These are phyloP conservation scores for Panthera leo DNA, from an alignment of 2,113 vertebrate species.

Conservation along the genomic window DNA sequence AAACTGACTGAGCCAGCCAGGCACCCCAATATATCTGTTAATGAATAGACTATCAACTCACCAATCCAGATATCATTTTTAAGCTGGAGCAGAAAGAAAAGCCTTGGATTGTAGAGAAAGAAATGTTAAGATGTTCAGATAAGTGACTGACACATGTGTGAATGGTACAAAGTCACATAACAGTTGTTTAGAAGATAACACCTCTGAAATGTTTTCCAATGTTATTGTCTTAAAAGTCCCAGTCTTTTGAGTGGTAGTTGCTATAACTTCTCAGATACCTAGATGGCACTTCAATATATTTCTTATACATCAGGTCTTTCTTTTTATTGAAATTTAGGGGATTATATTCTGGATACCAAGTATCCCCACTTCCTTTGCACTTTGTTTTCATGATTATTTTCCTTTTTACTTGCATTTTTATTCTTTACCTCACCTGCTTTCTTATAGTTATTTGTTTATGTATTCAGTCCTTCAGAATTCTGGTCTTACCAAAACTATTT, in stretches of 20 bases:
- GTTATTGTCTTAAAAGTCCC: not conserved
- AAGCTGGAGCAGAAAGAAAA: not conserved
- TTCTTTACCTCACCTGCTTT: not conserved
- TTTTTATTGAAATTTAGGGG: not conserved
- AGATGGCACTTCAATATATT: not conserved
- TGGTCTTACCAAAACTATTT: not conserved
- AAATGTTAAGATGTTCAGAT: not conserved
- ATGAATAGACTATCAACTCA: not conserved
- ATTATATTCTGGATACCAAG: not conserved
- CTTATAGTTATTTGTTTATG: not conserved
- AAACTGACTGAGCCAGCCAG: no score
- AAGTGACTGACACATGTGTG: not conserved
- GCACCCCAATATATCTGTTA: no score
- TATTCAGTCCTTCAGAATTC: not conserved
- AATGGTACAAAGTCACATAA: not conserved
- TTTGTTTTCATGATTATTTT: not conserved
- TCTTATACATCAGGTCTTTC: not conserved
- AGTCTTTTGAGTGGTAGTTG: not conserved
- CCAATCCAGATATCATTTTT: not conserved
- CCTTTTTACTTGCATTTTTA: not conserved
- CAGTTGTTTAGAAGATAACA: not conserved
- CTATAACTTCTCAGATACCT: not conserved
- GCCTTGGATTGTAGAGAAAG: not conserved
- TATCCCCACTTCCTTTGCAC: not conserved
- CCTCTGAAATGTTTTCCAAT: not conserved